Evolutionary conservation across 2,113 vertebrate genomes (phyloP).

Genomic region (Gulo gulo): DNA sequence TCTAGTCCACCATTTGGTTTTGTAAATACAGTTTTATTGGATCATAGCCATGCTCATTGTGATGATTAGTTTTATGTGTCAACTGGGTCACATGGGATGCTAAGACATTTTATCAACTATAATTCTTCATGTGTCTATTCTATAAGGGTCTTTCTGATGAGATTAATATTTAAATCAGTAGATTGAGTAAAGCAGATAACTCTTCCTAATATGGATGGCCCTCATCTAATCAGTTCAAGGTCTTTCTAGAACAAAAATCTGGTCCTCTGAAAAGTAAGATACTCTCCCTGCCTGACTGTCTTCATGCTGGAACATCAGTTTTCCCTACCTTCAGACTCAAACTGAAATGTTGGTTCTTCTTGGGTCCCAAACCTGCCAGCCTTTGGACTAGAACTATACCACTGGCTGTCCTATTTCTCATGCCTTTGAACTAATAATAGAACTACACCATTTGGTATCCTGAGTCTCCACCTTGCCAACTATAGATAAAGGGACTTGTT

Average conservation of each 20-base stretch:
- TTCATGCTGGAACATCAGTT: not conserved
- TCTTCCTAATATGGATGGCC: not conserved
- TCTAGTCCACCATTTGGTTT: not conserved
- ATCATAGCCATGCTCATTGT: not conserved
- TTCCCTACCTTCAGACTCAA: not conserved
- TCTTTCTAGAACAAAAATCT: not conserved
- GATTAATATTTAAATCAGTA: not conserved
- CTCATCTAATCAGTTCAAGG: not conserved
- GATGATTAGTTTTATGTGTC: not conserved
- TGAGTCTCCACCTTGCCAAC: not conserved
- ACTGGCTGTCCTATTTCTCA: not conserved
- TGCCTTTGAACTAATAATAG: not conserved
- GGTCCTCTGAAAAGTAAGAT: not conserved
- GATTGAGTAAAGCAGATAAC: not conserved
- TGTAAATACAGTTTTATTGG: not conserved
- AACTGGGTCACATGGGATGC: not conserved
- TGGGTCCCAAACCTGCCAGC: accelerated
- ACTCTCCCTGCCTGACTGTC: not conserved
- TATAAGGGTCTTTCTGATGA: not conserved
- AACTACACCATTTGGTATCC: not conserved
- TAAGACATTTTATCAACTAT: not conserved
- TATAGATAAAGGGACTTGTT: not conserved
- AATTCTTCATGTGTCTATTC: not conserved
- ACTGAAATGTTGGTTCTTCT: not conserved
- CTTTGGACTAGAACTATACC: not conserved